Evolutionary conservation across 2,113 vertebrate genomes (phyloP).

Genomic region (Nanorana parkeri): DNA sequence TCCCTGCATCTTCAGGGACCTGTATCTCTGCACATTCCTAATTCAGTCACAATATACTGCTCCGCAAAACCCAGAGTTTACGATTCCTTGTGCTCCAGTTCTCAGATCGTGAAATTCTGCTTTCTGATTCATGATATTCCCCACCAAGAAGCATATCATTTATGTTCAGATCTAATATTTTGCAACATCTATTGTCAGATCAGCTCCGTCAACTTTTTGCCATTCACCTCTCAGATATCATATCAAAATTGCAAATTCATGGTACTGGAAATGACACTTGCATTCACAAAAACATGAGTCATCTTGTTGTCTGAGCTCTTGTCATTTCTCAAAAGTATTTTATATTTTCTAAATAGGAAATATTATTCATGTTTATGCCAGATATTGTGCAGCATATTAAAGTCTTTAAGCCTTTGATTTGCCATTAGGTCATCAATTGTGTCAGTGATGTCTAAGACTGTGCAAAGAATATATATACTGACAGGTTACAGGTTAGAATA

Average conservation of each 20-base stretch:
- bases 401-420: slow-evolving; percentile 49
- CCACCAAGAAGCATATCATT: slow-evolving; percentile 10
- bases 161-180: slow-evolving; percentile 13
- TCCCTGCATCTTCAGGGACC: too few species aligned
- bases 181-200: slow-evolving; percentile 24
- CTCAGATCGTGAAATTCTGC: too few species aligned
- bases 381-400: slow-evolving; percentile 35
- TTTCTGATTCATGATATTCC: slow-evolving; percentile 8
- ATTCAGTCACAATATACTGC: too few species aligned
- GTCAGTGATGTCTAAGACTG: slow-evolving; percentile 28
- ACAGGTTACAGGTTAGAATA: slow-evolving; percentile 22
- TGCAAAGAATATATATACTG: slow-evolving; percentile 31
- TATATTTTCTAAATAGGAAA: slow-evolving; percentile 40
- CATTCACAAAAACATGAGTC: slow-evolving; percentile 37
- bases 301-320: slow-evolving; percentile 28
- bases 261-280: slow-evolving; percentile 34
- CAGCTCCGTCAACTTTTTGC: slow-evolving; percentile 32
- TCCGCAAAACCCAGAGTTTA: too few species aligned
- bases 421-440: slow-evolving; percentile 44
- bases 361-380: slow-evolving; percentile 41
- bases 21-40: too few species aligned
- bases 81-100: too few species aligned
- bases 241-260: slow-evolving; percentile 32
- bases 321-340: slow-evolving; percentile 35
- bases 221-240: slow-evolving; percentile 26